A percentile compares a stretch with the other conserved stretches of the same genome.
phyloP scores from a whole-genome alignment of 2,888 invertebrate species.

The Odontocolon sp. region DNA sequence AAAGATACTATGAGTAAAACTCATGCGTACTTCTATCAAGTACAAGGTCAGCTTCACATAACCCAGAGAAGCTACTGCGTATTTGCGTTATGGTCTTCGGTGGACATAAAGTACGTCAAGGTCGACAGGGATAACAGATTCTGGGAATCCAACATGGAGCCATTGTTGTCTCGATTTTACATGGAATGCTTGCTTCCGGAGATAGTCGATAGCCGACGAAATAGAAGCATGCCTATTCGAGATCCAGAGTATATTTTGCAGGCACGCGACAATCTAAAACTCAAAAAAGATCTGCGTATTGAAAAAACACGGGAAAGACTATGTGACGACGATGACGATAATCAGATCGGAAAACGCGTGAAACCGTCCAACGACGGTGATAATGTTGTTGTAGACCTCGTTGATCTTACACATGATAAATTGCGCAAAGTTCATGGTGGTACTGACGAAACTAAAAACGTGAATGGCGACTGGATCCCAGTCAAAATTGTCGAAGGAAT shows the following conservation, averaged over 20 bases:
- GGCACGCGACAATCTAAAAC: constrained; percentile 20
- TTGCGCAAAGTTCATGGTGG: too few species aligned
- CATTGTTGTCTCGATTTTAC: constrained; percentile 50
- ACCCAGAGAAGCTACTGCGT: constrained; percentile 52
- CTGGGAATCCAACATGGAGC: constrained; percentile 57
- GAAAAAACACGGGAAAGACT: too few species aligned
- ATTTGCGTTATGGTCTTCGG: constrained; percentile 58
- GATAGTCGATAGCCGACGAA: constrained; percentile 56
- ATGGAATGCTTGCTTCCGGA: constrained; percentile 55
- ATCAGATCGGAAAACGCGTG: background rate
- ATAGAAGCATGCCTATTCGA: constrained; percentile 54
- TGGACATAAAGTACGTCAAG: constrained; percentile 39
- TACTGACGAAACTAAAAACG: too few species aligned
- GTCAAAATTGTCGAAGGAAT: too few species aligned
- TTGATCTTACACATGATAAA: too few species aligned
- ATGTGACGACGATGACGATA: too few species aligned
- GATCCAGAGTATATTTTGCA: constrained; percentile 52
- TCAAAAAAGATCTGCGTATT: too few species aligned
- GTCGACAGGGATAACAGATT: constrained; percentile 56
- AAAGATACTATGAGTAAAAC: constrained; percentile 43
- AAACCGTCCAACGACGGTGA: background rate
- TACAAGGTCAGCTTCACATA: constrained; percentile 63
- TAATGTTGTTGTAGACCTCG: too few species aligned
- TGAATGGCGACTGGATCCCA: too few species aligned
- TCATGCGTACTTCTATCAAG: constrained; percentile 61